Base-by-base conservation (phyloP, 1,140 invertebrate species). In the Paramacrobiotus metropolitanus region DNA sequence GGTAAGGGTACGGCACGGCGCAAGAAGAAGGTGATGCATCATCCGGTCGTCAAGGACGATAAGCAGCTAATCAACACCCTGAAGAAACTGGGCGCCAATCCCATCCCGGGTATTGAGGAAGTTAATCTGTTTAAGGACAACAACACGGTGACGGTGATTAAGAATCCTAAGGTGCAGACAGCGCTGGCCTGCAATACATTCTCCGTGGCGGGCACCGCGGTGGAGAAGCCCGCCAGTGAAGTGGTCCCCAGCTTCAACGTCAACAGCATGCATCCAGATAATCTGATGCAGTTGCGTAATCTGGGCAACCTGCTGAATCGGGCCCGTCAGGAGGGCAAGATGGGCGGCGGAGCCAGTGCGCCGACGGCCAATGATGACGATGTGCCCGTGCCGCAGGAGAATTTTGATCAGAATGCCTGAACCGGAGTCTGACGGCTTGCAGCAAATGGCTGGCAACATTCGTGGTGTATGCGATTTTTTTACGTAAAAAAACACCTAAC, bases 21-120 rank as follows among this genome's bases (percentile, higher is more conserved):
- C 15, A 55, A 55, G 48, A 55, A 55, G 48, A 55, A 55, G 48
- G 48, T 55, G 48, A 55, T 55, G 48, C 48, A 55, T 24, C 48
- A 55, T 24, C 15, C 48, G 15, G 48, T 55, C 0, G 48, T 55
- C 15, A 55, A 55, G 24, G 48, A 55, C 24, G 48, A 55, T 24
- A 55, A 55, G 24, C 48, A 55, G 48, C 48, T 55, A 24, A 55
- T 55, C 48, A 55, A 55, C 48, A 55, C 48, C 15, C 48, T 55
- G 48, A 55, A 55, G 48, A 55, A 55, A 24, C 48, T 55, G 15
- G 48, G 48, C 48, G 48, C 48, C 24, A 55, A 55, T 24, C 48
- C 48, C 24, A 55, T 55, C 24, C 48, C 48, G 15, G 48, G 48
- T 4, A 55, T 55, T 24, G 48, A 55, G 48, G 48, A 55, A 28